Percentiles rank a stretch among this genome's conserved stretches.
phyloP scores from a whole-genome alignment of 1,140 invertebrate genomes.

The Uloborus diversus region DNA sequence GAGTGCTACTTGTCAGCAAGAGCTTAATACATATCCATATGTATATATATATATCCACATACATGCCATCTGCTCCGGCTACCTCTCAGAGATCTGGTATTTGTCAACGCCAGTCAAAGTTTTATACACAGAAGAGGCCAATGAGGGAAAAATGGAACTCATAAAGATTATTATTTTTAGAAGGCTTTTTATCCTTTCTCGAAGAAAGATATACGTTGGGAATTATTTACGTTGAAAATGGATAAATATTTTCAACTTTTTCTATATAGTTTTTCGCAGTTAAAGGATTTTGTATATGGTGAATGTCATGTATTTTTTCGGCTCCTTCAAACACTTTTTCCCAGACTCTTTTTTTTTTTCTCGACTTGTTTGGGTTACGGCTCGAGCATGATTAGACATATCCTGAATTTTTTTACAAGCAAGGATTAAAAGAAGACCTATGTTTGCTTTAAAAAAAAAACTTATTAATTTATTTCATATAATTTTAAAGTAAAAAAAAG shows the following conservation, averaged over 20 bases:
- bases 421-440: too few species aligned
- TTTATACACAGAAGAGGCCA: slow-evolving; percentile 25
- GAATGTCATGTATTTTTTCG: not conserved
- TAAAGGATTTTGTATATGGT: slow-evolving; percentile 7
- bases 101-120: slow-evolving; percentile 29
- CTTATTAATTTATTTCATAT: too few species aligned
- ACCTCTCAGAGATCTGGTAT: slow-evolving; percentile 14
- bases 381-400: not conserved
- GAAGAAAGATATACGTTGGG: slow-evolving; percentile 26
- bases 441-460: too few species aligned
- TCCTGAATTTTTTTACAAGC: too few species aligned
- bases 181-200: not conserved
- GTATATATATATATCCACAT: not conserved
- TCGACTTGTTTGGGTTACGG: not conserved
- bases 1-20: slow-evolving; percentile 28
- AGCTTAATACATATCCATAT: slow-evolving; percentile 11
- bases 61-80: slow-evolving; percentile 5
- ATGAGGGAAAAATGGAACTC: slow-evolving; percentile 7
- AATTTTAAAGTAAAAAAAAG: too few species aligned
- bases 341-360: not conserved
- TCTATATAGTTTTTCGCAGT: slow-evolving; percentile 33
- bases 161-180: slow-evolving; percentile 46
- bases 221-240: slow-evolving; percentile 35
- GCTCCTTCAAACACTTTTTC: not conserved
- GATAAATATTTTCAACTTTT: slow-evolving; percentile 45